Conservation (phyloP, 2,888 invertebrate species). For the Microctonus hyperodae region DNA sequence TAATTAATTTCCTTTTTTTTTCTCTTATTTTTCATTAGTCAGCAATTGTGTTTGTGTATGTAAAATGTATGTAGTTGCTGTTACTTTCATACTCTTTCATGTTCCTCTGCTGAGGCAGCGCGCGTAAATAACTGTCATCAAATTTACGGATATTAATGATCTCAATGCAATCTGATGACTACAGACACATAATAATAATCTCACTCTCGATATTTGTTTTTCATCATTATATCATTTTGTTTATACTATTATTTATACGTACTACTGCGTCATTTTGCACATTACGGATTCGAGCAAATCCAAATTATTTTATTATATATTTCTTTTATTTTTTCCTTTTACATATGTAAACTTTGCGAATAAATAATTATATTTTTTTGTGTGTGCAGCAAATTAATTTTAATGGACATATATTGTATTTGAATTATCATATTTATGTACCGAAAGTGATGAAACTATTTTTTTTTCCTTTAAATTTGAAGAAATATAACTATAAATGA, state of each 20-base stretch:
- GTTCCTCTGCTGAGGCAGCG: conserved; percentile 12
- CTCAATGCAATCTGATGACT: conserved; percentile 14
- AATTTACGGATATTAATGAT: conserved; percentile 14
- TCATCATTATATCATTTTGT: neutral
- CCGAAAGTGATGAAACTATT: conserved; percentile 6
- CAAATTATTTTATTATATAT: neutral
- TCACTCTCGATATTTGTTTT: neutral
- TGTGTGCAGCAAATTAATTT: neutral
- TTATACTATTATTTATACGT: neutral
- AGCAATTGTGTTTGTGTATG: neutral
- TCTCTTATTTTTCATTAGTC: too few relatives aligned
- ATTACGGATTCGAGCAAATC: neutral
- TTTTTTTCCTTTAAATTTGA: conserved; percentile 30
- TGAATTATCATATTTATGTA: neutral
- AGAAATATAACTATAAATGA: neutral
- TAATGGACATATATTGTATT: neutral
- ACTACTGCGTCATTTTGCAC: neutral
- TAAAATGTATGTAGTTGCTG: neutral
- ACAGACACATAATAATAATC: neutral
- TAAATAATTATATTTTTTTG: neutral
- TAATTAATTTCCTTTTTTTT: neutral
- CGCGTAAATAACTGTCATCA: conserved; percentile 8
- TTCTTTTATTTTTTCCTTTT: neutral
- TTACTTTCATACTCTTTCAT: neutral
- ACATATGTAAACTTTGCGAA: neutral